A percentile compares a stretch with the other conserved stretches of the same genome.
Conservation (phyloP, 2,888 invertebrate genomes). For the Cyaniris semiargus region DNA sequence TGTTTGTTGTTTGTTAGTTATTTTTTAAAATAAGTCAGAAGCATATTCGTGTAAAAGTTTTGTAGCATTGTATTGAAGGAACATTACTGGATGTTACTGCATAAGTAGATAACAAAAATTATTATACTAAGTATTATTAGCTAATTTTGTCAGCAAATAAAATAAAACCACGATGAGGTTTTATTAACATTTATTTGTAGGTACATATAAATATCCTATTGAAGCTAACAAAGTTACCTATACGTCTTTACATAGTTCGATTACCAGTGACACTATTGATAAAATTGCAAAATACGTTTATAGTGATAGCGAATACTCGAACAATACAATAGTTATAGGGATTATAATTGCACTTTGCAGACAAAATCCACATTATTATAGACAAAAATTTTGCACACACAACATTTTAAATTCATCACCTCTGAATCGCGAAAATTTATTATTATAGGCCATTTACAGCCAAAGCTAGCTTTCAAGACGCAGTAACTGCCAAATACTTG, state of each 20-base stretch:
- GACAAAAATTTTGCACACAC: not conserved
- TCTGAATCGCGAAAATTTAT: no score
- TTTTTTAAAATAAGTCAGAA: no score
- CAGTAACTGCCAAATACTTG: no score
- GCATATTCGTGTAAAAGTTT: no score
- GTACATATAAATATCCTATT: constrained; percentile 60
- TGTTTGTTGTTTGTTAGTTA: no score
- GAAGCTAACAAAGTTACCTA: constrained; percentile 61
- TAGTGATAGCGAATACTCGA: not conserved
- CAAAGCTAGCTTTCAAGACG: no score
- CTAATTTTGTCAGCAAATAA: not conserved
- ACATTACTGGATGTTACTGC: no score
- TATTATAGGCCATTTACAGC: no score
- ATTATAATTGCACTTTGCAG: constrained; percentile 8
- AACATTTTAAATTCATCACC: not conserved
- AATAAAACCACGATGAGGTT: constrained; percentile 47
- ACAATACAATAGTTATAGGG: not conserved
- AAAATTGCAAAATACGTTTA: constrained; percentile 10
- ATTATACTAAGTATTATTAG: not conserved
- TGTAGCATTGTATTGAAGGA: no score
- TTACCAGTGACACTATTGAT: not conserved
- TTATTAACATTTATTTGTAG: constrained; percentile 69
- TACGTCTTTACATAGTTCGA: constrained; percentile 39
- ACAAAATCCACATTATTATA: not conserved
- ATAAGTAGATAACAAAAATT: no score